phyloP scores from a whole-genome alignment of 1,140 invertebrate species.

The Mylabris phalerata region DNA sequence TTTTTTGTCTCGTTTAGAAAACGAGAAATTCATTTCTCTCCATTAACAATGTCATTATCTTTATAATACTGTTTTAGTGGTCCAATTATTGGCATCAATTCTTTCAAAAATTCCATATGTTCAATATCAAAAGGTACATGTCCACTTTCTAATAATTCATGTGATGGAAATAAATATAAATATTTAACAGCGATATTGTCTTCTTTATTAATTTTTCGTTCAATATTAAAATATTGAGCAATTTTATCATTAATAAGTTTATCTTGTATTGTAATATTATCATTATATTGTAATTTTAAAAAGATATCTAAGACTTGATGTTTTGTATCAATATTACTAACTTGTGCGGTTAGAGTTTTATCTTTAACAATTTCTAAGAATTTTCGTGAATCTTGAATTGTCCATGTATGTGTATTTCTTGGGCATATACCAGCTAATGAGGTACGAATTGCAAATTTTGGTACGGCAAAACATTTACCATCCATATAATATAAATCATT shows the following conservation, averaged over 20 bases:
- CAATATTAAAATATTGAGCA: neutral
- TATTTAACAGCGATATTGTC: neutral
- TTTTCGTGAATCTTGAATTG: neutral
- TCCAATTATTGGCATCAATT: too few relatives aligned
- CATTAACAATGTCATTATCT: neutral
- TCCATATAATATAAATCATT: constrained; percentile 4
- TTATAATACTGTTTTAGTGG: neutral
- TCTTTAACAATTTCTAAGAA: neutral
- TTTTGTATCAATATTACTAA: neutral
- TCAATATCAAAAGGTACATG: neutral
- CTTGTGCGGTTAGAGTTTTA: neutral
- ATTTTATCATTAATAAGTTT: neutral
- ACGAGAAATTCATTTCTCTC: too few relatives aligned
- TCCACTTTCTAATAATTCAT: constrained; percentile 8
- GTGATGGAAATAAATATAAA: constrained; percentile 2
- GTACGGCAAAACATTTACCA: neutral
- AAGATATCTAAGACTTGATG: neutral
- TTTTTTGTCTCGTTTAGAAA: too few relatives aligned
- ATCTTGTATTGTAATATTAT: neutral
- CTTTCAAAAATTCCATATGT: too few relatives aligned
- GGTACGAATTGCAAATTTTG: constrained; percentile 1
- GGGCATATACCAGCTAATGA: constrained; percentile 1
- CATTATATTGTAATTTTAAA: neutral
- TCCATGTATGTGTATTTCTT: neutral
- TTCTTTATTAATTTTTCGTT: too few relatives aligned